Conservation (phyloP, 53 echinoderm and acorn worm genomes). For the Luidia sarsii region DNA sequence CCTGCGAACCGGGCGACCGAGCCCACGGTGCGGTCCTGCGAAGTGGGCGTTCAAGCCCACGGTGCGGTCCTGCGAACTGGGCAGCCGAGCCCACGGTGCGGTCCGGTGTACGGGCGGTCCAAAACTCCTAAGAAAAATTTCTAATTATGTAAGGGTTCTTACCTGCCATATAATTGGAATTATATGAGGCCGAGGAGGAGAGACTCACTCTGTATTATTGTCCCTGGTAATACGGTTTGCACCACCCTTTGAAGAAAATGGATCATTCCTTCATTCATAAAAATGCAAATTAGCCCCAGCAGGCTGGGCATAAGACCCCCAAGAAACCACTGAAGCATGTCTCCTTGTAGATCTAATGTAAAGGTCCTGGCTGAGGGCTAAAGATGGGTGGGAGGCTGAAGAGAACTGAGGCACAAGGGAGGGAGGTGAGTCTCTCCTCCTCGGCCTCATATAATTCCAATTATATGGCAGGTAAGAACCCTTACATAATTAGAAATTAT, state of each 20-base stretch:
- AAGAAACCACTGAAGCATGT: neutral
- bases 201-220: neutral
- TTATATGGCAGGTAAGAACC: neutral
- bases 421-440: neutral
- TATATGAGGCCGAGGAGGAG: no score
- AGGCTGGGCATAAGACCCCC: neutral
- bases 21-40: no score
- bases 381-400: neutral
- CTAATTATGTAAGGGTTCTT: neutral
- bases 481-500: neutral
- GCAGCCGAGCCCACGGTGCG: no score
- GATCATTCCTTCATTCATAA: conserved; percentile 7
- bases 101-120: no score
- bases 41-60: no score
- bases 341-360: neutral
- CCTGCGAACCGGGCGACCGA: no score
- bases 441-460: neutral
- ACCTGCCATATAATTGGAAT: no score
- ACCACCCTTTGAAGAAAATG: neutral
- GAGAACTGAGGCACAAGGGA: neutral
- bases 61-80: no score
- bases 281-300: conserved; percentile 1
- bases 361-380: neutral
- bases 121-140: neutral
- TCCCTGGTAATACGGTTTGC: conserved; percentile 4